phyloP scores from a whole-genome alignment of 2,113 vertebrate genomes.

The Diphyllodes magnificus region DNA sequence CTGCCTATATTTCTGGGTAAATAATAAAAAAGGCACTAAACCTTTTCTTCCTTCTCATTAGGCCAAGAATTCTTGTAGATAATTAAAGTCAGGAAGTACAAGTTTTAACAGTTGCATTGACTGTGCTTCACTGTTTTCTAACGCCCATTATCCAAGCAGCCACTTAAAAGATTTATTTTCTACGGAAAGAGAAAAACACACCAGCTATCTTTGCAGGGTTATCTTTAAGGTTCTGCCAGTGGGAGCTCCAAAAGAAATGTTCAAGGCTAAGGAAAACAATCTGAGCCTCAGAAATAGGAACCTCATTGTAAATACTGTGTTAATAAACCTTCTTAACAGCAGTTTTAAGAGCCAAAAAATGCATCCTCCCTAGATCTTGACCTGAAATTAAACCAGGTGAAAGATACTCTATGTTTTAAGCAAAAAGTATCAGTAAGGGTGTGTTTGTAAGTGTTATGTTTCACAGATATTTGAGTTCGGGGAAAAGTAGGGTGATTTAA shows the following conservation, averaged over 20 bases:
- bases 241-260: neutral
- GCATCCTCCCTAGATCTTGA: neutral
- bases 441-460: neutral
- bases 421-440: neutral
- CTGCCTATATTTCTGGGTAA: slow-evolving; percentile 24
- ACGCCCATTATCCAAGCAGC: slow-evolving; percentile 3
- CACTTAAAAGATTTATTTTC: slow-evolving; percentile 3
- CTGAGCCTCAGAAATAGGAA: neutral
- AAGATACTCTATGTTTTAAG: neutral
- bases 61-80: slow-evolving; percentile 28
- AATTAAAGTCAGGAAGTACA: slow-evolving; percentile 48
- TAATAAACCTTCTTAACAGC: neutral
- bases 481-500: neutral
- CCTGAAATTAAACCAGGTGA: neutral
- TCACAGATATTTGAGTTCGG: neutral
- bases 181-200: neutral
- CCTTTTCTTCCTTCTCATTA: slow-evolving; percentile 41
- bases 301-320: neutral
- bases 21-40: slow-evolving; percentile 35
- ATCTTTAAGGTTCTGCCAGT: neutral
- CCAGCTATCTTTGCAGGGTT: neutral
- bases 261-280: neutral
- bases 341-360: neutral
- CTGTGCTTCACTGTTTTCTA: neutral
- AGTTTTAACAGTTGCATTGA: slow-evolving; percentile 29